Evolutionary conservation across 1,140 invertebrate species (phyloP).

Genomic region (Drosophila paulistorum): DNA sequence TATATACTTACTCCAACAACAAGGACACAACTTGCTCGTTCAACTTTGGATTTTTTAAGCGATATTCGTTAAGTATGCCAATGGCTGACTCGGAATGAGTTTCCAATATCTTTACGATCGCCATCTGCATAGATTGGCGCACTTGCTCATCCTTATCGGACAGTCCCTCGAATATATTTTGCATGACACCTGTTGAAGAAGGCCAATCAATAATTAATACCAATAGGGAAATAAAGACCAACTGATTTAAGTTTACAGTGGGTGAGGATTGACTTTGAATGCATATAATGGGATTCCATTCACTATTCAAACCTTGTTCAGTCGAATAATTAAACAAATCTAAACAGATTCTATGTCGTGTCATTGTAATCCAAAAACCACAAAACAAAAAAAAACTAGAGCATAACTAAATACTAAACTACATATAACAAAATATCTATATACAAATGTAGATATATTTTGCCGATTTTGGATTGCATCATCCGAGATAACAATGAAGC

Average conservation of each 20-base stretch:
- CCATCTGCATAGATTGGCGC: conserved; percentile 83
- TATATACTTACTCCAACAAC: conserved; percentile 85
- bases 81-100: conserved; percentile 85
- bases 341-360: too few species aligned
- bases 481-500: too few species aligned
- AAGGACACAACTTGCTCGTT: conserved; percentile 85
- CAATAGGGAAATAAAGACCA: too few species aligned
- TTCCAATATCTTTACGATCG: conserved; percentile 85
- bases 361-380: too few species aligned
- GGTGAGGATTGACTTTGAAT: background rate
- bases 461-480: too few species aligned
- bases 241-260: too few species aligned
- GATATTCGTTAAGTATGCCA: conserved; percentile 80
- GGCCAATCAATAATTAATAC: too few species aligned
- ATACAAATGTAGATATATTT: too few species aligned
- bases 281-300: background rate
- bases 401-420: too few species aligned
- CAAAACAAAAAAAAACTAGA: too few species aligned
- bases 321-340: too few species aligned
- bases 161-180: conserved; percentile 85
- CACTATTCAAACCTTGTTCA: background rate
- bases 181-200: conserved; percentile 84
- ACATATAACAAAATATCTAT: too few species aligned
- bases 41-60: conserved; percentile 70
- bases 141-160: conserved; percentile 86